phyloP scores from a whole-genome alignment of 1,140 invertebrate genomes.

The Dreissena polymorpha region DNA sequence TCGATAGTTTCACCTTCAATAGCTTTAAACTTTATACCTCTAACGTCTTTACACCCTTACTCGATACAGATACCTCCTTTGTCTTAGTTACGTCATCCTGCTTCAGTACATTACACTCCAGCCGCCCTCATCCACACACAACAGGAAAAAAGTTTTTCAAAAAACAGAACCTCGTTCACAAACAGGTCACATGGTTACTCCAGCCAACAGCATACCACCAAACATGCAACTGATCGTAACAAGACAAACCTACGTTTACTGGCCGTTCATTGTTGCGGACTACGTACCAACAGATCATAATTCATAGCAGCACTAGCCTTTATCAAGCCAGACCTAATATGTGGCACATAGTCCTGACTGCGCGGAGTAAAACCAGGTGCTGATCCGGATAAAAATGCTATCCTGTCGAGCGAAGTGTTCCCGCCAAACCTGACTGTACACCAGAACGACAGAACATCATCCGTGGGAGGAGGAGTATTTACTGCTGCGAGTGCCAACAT shows the following conservation, averaged over 20 bases:
- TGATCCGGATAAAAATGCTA: constrained; percentile 37
- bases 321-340: constrained; percentile 35
- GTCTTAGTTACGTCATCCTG: too few relatives aligned
- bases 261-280: constrained; percentile 13
- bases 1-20: too few relatives aligned
- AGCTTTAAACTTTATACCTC: too few relatives aligned
- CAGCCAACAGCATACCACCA: background rate
- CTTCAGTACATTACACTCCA: too few relatives aligned
- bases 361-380: constrained; percentile 37
- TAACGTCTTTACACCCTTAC: too few relatives aligned
- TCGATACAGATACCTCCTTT: too few relatives aligned
- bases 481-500: too few relatives aligned
- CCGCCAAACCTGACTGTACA: constrained; percentile 21
- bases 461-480: too few relatives aligned
- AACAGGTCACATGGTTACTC: background rate
- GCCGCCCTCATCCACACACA: background rate
- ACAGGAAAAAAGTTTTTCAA: too few relatives aligned
- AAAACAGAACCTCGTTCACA: constrained; percentile 5
- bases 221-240: background rate
- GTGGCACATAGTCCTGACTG: constrained; percentile 35
- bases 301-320: constrained; percentile 4
- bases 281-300: constrained; percentile 14
- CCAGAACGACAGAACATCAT: too few relatives aligned
- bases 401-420: constrained; percentile 36
- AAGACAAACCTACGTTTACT: constrained; percentile 29